These are phyloP conservation scores for Caenorhabditis panamensis DNA, from an alignment of 2,888 invertebrate genomes.

Conservation along the genomic window DNA sequence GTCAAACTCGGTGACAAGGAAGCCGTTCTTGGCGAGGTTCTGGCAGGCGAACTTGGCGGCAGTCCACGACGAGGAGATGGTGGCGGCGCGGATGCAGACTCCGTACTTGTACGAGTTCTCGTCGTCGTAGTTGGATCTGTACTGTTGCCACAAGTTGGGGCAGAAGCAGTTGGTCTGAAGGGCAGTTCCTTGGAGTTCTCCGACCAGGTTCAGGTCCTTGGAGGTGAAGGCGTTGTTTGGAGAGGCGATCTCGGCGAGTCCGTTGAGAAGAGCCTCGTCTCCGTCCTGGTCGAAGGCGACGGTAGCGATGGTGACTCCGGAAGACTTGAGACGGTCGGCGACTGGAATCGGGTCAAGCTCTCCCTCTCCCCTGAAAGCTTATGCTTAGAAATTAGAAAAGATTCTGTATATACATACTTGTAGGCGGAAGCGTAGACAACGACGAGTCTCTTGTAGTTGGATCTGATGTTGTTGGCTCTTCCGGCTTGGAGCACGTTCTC, in stretches of 20 bases:
- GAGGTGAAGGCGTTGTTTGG: constrained; percentile 46
- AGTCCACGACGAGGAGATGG: constrained; percentile 23
- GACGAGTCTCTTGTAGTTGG: constrained; percentile 46
- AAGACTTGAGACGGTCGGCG: constrained; percentile 54
- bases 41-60: constrained; percentile 41
- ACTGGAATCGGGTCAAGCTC: constrained; percentile 31
- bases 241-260: constrained; percentile 50
- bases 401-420: constrained; percentile 3
- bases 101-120: constrained; percentile 40
- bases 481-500: constrained; percentile 33
- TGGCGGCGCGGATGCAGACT: constrained; percentile 42
- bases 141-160: constrained; percentile 54
- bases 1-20: constrained; percentile 35
- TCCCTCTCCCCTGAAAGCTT: constrained; percentile 22
- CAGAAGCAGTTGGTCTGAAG: constrained; percentile 64
- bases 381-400: not conserved
- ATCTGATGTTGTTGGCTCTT: constrained; percentile 28
- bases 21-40: constrained; percentile 36
- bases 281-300: constrained; percentile 60
- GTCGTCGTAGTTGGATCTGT: constrained; percentile 24
- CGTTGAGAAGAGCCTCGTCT: constrained; percentile 25
- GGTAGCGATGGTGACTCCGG: constrained; percentile 50
- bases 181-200: constrained; percentile 53
- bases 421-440: constrained; percentile 46
- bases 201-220: constrained; percentile 45